Base-by-base conservation (phyloP, 2,797 vertebrate species). In the Vultur gryphus region DNA sequence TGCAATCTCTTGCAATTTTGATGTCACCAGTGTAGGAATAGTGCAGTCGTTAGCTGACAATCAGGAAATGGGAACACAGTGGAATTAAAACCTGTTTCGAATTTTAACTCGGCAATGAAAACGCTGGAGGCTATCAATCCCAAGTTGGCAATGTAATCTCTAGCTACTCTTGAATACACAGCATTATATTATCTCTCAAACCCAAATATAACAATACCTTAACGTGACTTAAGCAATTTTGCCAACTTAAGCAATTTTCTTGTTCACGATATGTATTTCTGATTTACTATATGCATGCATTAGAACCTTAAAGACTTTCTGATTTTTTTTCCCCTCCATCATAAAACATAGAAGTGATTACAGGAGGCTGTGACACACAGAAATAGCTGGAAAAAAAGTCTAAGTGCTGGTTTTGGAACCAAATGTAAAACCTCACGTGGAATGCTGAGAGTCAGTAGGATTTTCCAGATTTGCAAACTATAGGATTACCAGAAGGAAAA, bases 101-200 rank as follows among this genome's bases (percentile, higher is more conserved):
- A 96, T 97, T 85, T 90, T 89, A 82, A 77, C 59, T 54, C 64
- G 75, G 73, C 69, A 89, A 24, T 66, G 85, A 73, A 82, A 86
- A 76, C 82, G 81, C 84, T 66, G 84, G 66, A 90, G 90, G 49
- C 49, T 83, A 49, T 79, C 93, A 96, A 44, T 49, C 44, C 84
- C 89, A 95, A 91, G 29, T n/a, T 95, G 95, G 83, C 49, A 77
- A 85, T 84, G 84, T 85, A 84, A 84, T 77, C 86, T 96, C 93
- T 92, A 95, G 84, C 83, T 97, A 69, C 84, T 94, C 70, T 88
- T 84, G 95, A 97, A 95, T 87, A 96, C 61, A 37, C 33, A 92
- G 41, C 78, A 41, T 88, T 86, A 69, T 76, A 89, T 93, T 89
- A 62, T 69, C 61, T 90, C 73, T 55, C 37, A 87, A 87, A 75